These are phyloP conservation scores for Melanotaenia maccullochi DNA, from an alignment of 2,797 vertebrate species.

Conservation along the genomic window DNA sequence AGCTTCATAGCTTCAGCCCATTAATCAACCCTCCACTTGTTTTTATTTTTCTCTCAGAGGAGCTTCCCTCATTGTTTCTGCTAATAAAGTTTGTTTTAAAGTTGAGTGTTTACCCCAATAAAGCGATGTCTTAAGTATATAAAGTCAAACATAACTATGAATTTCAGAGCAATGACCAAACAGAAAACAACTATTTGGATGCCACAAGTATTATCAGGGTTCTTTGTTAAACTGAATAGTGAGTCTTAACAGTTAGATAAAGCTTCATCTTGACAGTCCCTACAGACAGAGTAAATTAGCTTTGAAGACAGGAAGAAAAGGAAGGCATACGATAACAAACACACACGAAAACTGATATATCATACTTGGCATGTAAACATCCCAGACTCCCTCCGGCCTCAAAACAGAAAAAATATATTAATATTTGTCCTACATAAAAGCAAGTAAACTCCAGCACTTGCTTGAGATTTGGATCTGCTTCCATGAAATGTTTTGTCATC, in stretches of 20 bases:
- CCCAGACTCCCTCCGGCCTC: constrained; percentile 2
- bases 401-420: constrained; percentile 12
- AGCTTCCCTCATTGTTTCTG: constrained; percentile 50
- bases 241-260: constrained; percentile 24
- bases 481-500: constrained; percentile 24
- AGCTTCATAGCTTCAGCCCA: constrained; percentile 34
- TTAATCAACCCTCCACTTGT: constrained; percentile 27
- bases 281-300: constrained; percentile 36
- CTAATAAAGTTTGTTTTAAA: constrained; percentile 34
- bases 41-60: constrained; percentile 40
- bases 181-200: constrained; percentile 2
- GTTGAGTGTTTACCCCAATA: constrained; percentile 12
- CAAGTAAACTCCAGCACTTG: constrained; percentile 2
- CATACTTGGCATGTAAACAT: constrained; percentile 41
- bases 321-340: constrained; percentile 47
- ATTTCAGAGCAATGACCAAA: constrained; percentile 14
- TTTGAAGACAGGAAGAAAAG: constrained; percentile 30
- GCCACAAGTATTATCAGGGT: constrained; percentile 1
- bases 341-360: constrained; percentile 21
- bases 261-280: constrained; percentile 28
- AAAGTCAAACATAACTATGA: constrained; percentile 19
- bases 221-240: not conserved
- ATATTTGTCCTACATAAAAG: constrained; percentile 39
- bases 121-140: constrained; percentile 13
- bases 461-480: constrained; percentile 35